phyloP scores from a whole-genome alignment of 2,797 vertebrate species.

The Distichodus sexfasciatus region DNA sequence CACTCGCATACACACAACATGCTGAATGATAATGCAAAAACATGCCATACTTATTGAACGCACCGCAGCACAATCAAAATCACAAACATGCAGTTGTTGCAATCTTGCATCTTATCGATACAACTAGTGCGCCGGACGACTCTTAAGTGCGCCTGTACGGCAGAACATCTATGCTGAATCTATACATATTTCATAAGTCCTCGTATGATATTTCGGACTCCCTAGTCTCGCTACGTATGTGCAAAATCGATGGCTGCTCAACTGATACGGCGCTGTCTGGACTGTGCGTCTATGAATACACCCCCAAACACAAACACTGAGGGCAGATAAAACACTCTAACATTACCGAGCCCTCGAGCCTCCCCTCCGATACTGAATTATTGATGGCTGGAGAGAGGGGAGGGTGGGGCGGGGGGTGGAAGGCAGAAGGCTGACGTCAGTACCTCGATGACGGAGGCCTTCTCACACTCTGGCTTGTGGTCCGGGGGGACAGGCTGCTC shows the following conservation, averaged over 20 bases:
- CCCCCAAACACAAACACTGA: constrained; percentile 74
- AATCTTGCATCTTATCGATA: constrained; percentile 50
- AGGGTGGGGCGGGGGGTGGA: too few species aligned
- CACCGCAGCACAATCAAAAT: constrained; percentile 58
- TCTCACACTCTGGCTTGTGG: constrained; percentile 54
- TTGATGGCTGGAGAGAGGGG: too few species aligned
- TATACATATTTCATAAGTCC: constrained; percentile 63
- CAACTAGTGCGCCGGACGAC: constrained; percentile 42
- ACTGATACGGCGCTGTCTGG: constrained; percentile 68
- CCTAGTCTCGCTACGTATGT: constrained; percentile 60
- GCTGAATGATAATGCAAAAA: constrained; percentile 29
- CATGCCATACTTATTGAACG: constrained; percentile 42
- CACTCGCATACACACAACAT: constrained; percentile 11
- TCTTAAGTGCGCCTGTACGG: constrained; percentile 53
- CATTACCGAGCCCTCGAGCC: constrained; percentile 52
- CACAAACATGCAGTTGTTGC: constrained; percentile 60
- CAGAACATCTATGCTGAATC: constrained; percentile 40
- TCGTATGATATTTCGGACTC: constrained; percentile 60
- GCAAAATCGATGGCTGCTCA: constrained; percentile 69
- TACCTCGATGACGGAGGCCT: constrained; percentile 71
- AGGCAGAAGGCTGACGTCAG: constrained; percentile 58
- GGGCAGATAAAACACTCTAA: constrained; percentile 62
- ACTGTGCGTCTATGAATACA: constrained; percentile 66
- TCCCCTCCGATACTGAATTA: constrained; percentile 61
- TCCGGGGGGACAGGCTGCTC: constrained; percentile 48